phyloP scores from a whole-genome alignment of 1,140 invertebrate species.

The Eulimnadia texana region DNA sequence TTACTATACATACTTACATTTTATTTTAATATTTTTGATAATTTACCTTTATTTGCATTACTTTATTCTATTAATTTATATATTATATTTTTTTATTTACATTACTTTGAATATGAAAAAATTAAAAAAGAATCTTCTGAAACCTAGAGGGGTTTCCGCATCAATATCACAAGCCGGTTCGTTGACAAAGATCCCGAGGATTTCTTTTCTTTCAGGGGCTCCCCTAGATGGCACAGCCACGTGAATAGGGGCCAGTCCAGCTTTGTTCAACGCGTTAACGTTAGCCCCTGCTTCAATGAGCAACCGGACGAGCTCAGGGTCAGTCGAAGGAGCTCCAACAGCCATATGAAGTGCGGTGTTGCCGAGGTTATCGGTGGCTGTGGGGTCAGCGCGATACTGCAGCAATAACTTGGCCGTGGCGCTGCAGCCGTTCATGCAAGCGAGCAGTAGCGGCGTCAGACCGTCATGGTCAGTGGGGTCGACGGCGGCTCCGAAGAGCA shows the following conservation, averaged over 20 bases:
- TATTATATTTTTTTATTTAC: not conserved
- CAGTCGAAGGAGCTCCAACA: not conserved
- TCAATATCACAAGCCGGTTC: constrained; percentile 5
- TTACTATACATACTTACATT: too few species aligned
- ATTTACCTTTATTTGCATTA: not conserved
- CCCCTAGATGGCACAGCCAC: constrained; percentile 4
- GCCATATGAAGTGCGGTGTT: constrained; percentile 16
- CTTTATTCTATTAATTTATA: not conserved
- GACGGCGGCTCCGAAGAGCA: not conserved
- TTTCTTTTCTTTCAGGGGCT: not conserved
- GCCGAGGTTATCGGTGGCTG: constrained; percentile 1
- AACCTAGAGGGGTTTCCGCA: constrained; percentile 1
- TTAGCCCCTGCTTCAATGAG: constrained; percentile 12
- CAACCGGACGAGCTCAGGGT: not conserved
- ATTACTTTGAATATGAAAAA: not conserved
- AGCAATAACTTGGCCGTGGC: constrained; percentile 8
- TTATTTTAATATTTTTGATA: too few species aligned
- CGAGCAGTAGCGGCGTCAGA: constrained; percentile 7
- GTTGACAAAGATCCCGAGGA: not conserved
- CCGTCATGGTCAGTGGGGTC: constrained; percentile 10
- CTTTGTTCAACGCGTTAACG: constrained; percentile 11
- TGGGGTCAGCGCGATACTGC: constrained; percentile 6
- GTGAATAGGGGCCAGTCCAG: constrained; percentile 11
- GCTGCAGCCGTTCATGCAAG: not conserved
- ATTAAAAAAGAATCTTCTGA: too few species aligned